Evolutionary conservation across 2,113 vertebrate genomes (phyloP), one percentile per base, ranked within the genome.

Genomic region (Alligator mississippiensis): DNA sequence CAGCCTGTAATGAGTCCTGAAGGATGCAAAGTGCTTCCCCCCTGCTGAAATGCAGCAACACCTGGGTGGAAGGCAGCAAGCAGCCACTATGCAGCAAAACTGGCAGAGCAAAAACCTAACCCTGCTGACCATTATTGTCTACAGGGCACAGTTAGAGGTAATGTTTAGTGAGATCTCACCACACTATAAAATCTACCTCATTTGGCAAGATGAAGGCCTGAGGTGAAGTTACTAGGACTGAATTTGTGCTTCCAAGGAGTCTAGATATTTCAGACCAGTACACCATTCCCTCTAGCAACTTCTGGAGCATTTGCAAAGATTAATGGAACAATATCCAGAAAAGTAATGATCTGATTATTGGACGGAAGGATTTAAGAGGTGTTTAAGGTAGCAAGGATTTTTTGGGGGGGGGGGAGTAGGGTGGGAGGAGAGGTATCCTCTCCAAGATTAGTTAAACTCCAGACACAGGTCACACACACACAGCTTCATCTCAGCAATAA

Each of bases 231-330:
- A 16, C 4, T 9, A 9, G 60, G 57, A 9, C 59, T 24, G 58
- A 64, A 70, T 58, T 0, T 3, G 27, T 25, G 6, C 6, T 80
- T 82, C 72, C 62, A 60, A 90, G 5, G 13, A 66, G 9, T 1
- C 24, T 15, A 63, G 25, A 47, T 47, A 47, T 22, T 63, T 68
- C 17, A 3, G 25, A 25, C 54, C 54, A 3, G 25, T 66, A 21
- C 27, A n/a, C 68, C 81, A 57, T n/a, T 59, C 87, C 58, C 63
- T 61, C 47, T n/a, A 63, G 61, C 5, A 1, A 5, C 2, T 19
- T 60, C 59, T 84, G 70, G 24, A 88, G 82, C 47, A 47, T 60
- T 82, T 76, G 25, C 77, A 47, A 64, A 84, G 64, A 90, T 80
- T 38, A 80, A 80, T 38, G 70, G n/a, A 28, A 11, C 60, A 59